These are phyloP conservation scores for Phylloscopus collybita DNA, from an alignment of 2,797 vertebrate species.

Conservation along the genomic window DNA sequence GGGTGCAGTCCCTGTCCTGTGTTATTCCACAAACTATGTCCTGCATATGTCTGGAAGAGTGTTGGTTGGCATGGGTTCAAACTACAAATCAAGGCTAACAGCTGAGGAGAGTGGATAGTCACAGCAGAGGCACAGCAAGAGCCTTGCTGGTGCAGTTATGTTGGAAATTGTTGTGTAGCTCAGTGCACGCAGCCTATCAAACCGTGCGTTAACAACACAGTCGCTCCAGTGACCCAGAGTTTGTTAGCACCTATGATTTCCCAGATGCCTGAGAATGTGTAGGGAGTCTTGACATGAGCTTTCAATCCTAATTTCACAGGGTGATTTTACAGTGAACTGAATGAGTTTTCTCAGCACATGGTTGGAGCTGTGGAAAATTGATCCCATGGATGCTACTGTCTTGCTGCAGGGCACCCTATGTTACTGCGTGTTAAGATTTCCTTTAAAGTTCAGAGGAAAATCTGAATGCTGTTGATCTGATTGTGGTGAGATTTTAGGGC, in stretches of 20 bases:
- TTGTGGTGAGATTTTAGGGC: not conserved
- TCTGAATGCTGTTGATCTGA: not conserved
- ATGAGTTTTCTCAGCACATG: not conserved
- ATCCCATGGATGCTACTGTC: not conserved
- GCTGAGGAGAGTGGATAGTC: not conserved
- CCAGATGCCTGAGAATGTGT: not conserved
- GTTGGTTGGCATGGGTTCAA: not conserved
- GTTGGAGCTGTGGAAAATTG: not conserved
- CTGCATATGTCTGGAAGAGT: not conserved
- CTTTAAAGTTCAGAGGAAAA: not conserved
- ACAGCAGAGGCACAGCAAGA: not conserved
- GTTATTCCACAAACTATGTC: not conserved
- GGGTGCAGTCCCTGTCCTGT: not conserved
- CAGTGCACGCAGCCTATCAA: not conserved
- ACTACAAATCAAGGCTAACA: not conserved
- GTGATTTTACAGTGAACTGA: not conserved
- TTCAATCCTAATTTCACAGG: not conserved
- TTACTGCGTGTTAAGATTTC: not conserved
- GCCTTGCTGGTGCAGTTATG: not conserved
- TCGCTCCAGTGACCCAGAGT: not conserved
- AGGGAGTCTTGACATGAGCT: not conserved
- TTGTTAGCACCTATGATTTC: not conserved
- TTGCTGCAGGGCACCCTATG: not conserved
- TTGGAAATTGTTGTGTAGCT: not conserved
- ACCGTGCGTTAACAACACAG: not conserved